A percentile compares a stretch with the other conserved stretches of the same genome.
Conservation (phyloP, 1,140 invertebrate species). For the Drosophila neocordata region DNA sequence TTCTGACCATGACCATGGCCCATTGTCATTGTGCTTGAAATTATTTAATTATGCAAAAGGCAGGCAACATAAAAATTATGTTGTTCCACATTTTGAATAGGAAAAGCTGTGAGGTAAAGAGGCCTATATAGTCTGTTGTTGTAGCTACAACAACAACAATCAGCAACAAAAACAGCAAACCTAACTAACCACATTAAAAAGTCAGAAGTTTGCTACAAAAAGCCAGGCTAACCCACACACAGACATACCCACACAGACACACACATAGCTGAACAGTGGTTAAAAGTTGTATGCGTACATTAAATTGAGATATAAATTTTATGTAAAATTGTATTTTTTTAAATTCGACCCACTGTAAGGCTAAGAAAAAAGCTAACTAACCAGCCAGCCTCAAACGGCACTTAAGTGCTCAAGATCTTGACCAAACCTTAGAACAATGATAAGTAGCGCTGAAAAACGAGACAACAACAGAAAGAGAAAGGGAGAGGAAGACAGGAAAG, state of each 20-base stretch:
- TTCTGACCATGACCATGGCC: constrained; percentile 15
- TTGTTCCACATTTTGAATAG: constrained; percentile 51
- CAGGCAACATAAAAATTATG: constrained; percentile 67
- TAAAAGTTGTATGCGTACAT: neutral
- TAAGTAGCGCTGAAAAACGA: neutral
- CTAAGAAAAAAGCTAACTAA: constrained; percentile 1
- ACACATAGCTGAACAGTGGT: constrained; percentile 14
- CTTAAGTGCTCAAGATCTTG: constrained; percentile 60
- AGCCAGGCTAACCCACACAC: constrained; percentile 19
- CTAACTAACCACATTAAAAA: constrained; percentile 65
- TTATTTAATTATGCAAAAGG: constrained; percentile 74
- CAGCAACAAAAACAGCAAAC: constrained; percentile 25
- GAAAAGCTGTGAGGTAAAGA: constrained; percentile 13
- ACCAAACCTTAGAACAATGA: constrained; percentile 9
- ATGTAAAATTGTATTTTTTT: neutral
- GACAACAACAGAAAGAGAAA: neutral
- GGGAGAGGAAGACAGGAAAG: neutral
- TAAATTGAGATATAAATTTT: neutral
- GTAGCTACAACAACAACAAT: constrained; percentile 22
- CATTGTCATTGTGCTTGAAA: constrained; percentile 49
- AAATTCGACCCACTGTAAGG: neutral
- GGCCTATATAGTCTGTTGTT: no score
- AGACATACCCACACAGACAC: constrained; percentile 15
- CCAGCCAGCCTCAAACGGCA: constrained; percentile 40
- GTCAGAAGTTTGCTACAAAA: constrained; percentile 50